Evolutionary conservation across 2,888 invertebrate genomes (phyloP).

Genomic region (Archips xylosteana): DNA sequence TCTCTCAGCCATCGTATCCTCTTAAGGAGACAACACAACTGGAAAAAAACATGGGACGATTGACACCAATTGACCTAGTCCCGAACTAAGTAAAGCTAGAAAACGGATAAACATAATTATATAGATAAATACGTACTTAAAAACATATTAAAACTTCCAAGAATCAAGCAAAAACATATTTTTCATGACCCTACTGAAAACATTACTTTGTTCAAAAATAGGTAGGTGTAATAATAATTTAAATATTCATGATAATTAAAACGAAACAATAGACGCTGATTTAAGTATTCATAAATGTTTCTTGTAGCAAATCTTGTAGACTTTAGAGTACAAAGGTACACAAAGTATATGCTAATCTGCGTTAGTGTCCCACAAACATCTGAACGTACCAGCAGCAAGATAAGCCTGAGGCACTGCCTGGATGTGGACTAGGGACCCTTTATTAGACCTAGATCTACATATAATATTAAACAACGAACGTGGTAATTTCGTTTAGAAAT

Average conservation of each 20-base stretch:
- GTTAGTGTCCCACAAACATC: constrained; percentile 48
- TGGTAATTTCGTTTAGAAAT: too few species aligned
- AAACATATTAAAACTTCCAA: too few species aligned
- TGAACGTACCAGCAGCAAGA: constrained; percentile 45
- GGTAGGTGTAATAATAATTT: not conserved
- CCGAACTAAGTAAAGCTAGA: too few species aligned
- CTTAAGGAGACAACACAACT: too few species aligned
- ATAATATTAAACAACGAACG: too few species aligned
- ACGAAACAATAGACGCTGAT: not conserved
- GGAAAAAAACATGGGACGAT: too few species aligned
- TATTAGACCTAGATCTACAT: too few species aligned
- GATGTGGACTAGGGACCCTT: constrained; percentile 34
- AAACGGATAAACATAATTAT: too few species aligned
- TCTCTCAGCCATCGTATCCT: too few species aligned
- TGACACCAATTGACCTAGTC: too few species aligned
- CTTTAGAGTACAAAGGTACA: constrained; percentile 39
- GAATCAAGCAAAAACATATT: too few species aligned
- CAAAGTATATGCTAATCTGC: constrained; percentile 41
- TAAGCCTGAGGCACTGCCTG: constrained; percentile 45
- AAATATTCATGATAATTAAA: not conserved
- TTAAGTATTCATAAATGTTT: not conserved
- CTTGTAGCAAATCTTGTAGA: constrained; percentile 45
- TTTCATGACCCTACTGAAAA: not conserved
- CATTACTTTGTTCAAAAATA: not conserved
- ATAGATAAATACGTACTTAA: too few species aligned